Evolutionary conservation across 2,797 vertebrate species (phyloP), one percentile per base, ranked within the genome.

Genomic region (Falco naumanni): DNA sequence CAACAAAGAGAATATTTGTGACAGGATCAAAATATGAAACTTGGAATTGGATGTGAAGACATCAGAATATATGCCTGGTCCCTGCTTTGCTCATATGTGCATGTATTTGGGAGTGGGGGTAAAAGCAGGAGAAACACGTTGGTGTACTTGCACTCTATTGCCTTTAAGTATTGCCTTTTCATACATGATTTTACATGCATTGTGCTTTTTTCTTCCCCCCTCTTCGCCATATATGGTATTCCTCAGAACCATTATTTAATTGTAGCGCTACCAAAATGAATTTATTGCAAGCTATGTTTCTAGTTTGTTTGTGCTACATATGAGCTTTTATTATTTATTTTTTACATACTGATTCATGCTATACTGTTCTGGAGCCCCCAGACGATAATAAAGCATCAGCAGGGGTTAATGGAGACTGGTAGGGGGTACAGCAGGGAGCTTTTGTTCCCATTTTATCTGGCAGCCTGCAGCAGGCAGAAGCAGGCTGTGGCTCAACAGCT

Each of bases 381-480:
- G 92, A 95, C 13, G 87, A 95, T 97, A 95, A 96, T 97, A 97
- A 97, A 97, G 94, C 89, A 95, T 90, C 95, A 93, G 82, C 68
- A 89, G 95, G 96, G 96, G 96, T 97, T 98, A 97, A 97, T 98
- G 95, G 97, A 89, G 91, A 68, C 83, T 95, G 89, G 93, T 95
- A 78, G 93, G 93, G 76, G 96, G 95, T 96, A 84, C 95, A 97
- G 97, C 92, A 65, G 94, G 96, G 96, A 95, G 81, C 90, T 95
- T 97, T 98, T 97, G 96, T 98, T 97, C 97, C 96, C 79, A 48
- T 96, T 97, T 98, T 98, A 96, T 97, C 97, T 97, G 97, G 95
- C 95, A 97, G 97, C 94, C 92, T 96, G 91, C 94, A 97, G 96
- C 97, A 97, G 96, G 89, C 94, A 96, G 90, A 97, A 97, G 94